phyloP scores from a whole-genome alignment of 1,140 invertebrate genomes.

The Campoletis sonorensis region DNA sequence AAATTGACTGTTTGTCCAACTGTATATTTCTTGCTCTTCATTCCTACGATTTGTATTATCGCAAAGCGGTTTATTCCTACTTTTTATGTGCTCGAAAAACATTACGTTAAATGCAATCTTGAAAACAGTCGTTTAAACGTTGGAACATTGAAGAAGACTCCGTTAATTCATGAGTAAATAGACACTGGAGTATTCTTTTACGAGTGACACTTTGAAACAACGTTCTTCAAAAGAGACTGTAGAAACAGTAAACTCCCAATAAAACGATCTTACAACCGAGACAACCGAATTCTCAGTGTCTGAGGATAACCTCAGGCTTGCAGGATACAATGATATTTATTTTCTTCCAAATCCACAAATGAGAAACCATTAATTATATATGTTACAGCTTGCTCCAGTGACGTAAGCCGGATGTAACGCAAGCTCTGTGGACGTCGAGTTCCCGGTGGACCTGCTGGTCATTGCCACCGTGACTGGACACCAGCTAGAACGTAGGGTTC shows the following conservation, averaged over 20 bases:
- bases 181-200: too few relatives aligned
- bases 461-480: neutral
- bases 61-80: too few relatives aligned
- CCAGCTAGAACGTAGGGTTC: neutral
- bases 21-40: neutral
- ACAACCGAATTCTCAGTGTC: neutral
- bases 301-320: neutral
- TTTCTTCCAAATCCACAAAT: neutral
- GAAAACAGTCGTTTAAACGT: too few relatives aligned
- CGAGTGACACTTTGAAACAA: too few relatives aligned
- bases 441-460: slow-evolving; percentile 19
- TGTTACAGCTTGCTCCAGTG: neutral
- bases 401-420: slow-evolving; percentile 8
- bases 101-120: too few relatives aligned
- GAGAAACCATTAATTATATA: neutral
- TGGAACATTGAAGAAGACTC: too few relatives aligned
- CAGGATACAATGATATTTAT: neutral
- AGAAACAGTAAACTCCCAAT: neutral
- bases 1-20: neutral
- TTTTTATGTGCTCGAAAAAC: too few relatives aligned
- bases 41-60: too few relatives aligned
- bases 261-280: neutral
- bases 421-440: neutral
- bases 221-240: too few relatives aligned
- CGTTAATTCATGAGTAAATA: too few relatives aligned